Conservation (phyloP, 2,113 vertebrate species). For the Sitta europaea region DNA sequence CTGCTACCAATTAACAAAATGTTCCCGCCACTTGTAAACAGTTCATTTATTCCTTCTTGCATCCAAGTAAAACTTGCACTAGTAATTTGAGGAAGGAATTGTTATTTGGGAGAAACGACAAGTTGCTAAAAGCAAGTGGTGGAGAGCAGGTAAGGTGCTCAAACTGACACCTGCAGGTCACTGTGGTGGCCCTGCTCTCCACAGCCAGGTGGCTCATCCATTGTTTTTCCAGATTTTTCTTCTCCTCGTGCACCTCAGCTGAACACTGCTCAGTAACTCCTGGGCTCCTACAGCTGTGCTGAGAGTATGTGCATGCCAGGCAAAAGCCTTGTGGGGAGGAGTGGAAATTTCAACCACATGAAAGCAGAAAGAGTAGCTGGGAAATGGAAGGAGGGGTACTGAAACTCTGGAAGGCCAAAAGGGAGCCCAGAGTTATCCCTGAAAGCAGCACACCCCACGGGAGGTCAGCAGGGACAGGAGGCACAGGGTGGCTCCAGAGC, state of each 20-base stretch:
- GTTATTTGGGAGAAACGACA: neutral
- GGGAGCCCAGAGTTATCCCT: neutral
- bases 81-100: neutral
- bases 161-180: neutral
- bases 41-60: neutral
- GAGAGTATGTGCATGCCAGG: accelerated
- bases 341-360: neutral
- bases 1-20: slow-evolving; percentile 37
- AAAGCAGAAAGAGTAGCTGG: neutral
- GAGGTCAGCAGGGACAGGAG: neutral
- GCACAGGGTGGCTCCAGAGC: neutral
- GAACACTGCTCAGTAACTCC: accelerated
- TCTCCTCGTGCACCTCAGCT: neutral
- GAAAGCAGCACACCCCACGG: accelerated
- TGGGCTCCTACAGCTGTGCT: neutral
- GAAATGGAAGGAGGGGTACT: neutral
- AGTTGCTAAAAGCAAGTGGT: neutral
- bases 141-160: neutral
- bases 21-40: neutral
- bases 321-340: neutral
- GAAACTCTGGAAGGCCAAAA: neutral
- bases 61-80: neutral
- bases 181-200: accelerated
- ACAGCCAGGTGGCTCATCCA: accelerated
- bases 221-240: neutral